Conservation (phyloP, 2,113 vertebrate genomes). For the Philantomba maxwellii region DNA sequence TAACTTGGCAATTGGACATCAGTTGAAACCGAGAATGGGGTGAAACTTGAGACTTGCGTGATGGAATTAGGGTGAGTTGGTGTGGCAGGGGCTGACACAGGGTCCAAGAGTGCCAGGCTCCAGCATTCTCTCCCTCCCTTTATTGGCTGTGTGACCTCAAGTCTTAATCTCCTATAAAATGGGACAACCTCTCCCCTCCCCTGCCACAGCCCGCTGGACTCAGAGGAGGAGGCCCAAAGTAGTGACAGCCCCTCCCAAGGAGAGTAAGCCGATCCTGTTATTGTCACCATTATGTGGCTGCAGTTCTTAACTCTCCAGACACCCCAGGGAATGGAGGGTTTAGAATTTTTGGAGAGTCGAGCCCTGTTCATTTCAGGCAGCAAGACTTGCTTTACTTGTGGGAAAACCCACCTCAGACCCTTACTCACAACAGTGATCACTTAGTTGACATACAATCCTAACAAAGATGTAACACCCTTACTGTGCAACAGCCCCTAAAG, state of each 20-base stretch:
- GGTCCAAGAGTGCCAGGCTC: too few relatives aligned
- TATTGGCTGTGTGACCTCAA: not conserved
- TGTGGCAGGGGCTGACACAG: too few relatives aligned
- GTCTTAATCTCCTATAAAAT: not conserved
- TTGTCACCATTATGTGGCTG: not conserved
- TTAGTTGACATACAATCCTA: not conserved
- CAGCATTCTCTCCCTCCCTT: too few relatives aligned
- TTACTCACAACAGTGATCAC: not conserved
- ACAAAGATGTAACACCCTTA: not conserved
- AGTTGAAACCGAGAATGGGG: not conserved
- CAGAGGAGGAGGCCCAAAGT: not conserved
- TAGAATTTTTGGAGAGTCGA: not conserved
- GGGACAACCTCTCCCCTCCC: not conserved
- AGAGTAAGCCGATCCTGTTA: not conserved
- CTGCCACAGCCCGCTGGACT: not conserved
- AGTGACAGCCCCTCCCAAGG: not conserved
- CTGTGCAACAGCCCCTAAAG: not conserved
- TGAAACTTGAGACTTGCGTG: too few relatives aligned
- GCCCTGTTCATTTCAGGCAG: not conserved
- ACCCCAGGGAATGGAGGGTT: not conserved
- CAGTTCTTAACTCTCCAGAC: not conserved
- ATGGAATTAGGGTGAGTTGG: not conserved
- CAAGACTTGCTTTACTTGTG: not conserved
- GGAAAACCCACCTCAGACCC: not conserved
- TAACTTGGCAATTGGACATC: not conserved